Conservation (phyloP, 2,797 vertebrate species). For the Austrolebias charrua region DNA sequence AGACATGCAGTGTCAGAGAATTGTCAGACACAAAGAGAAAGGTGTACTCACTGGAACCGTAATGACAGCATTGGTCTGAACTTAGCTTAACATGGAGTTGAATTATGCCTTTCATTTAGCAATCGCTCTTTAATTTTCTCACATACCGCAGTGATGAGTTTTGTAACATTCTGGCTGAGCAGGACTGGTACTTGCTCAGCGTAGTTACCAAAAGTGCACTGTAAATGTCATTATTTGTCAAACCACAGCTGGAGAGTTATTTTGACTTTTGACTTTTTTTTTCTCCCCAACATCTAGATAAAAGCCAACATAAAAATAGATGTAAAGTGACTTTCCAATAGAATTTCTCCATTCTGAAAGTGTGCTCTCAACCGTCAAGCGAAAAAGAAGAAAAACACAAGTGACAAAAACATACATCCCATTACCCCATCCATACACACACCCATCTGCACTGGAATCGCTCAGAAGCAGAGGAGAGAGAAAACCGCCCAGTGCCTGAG, state of each 20-base stretch:
- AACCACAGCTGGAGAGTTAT: constrained; percentile 10
- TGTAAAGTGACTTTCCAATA: constrained; percentile 18
- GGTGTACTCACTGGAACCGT: constrained; percentile 36
- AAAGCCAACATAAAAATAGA: constrained; percentile 22
- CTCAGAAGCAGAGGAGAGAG: constrained; percentile 47
- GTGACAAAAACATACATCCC: constrained; percentile 56
- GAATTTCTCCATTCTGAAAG: constrained; percentile 28
- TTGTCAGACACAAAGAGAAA: constrained; percentile 41
- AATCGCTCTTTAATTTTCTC: constrained; percentile 30
- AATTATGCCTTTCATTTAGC: constrained; percentile 33
- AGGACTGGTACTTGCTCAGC: constrained; percentile 1
- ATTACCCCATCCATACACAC: constrained; percentile 54
- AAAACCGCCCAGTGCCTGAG: constrained; percentile 56
- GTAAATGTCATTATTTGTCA: constrained; percentile 23
- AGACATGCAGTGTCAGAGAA: constrained; percentile 29
- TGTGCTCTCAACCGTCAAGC: constrained; percentile 40
- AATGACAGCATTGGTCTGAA: constrained; percentile 30
- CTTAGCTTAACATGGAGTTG: constrained; percentile 33
- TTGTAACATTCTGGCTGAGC: too few species aligned
- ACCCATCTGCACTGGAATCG: constrained; percentile 32
- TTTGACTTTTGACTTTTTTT: constrained; percentile 13
- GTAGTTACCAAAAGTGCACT: constrained; percentile 11
- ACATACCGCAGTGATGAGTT: constrained; percentile 32
- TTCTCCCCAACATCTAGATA: constrained; percentile 13
- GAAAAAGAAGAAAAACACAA: constrained; percentile 52